These are phyloP conservation scores for Noctua janthe DNA, from an alignment of 2,888 invertebrate genomes.

Conservation along the genomic window DNA sequence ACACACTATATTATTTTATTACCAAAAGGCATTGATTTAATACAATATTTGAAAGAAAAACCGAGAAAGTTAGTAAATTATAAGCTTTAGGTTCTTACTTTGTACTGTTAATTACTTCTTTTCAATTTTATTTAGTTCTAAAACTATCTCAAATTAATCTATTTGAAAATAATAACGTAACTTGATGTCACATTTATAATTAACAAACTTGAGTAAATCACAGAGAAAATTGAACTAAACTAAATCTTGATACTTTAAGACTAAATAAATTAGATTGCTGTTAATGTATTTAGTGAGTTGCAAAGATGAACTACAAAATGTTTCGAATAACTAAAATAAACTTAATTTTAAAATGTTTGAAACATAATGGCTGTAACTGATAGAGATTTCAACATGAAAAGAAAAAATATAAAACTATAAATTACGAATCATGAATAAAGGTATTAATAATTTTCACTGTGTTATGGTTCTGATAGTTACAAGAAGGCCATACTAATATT, in stretches of 20 bases:
- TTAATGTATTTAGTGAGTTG: conserved; percentile 19
- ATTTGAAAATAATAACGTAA: conserved; percentile 23
- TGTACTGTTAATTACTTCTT: neutral
- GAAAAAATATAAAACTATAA: neutral
- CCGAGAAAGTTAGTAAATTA: neutral
- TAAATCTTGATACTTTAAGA: conserved; percentile 27
- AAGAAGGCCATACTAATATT: neutral
- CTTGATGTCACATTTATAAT: conserved; percentile 24
- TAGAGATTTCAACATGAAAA: neutral
- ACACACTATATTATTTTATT: neutral
- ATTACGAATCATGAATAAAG: neutral
- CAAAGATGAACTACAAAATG: neutral
- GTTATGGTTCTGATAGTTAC: neutral
- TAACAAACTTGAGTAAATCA: conserved; percentile 30
- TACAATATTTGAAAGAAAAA: neutral
- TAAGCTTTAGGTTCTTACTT: neutral
- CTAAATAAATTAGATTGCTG: conserved; percentile 36
- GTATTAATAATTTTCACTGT: neutral
- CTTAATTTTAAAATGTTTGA: conserved; percentile 2
- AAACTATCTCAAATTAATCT: conserved; percentile 12
- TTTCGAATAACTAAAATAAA: conserved; percentile 7
- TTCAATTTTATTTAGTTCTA: neutral
- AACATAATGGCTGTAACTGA: neutral
- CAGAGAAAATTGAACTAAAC: conserved; percentile 1
- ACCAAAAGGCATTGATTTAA: neutral